Base-by-base conservation (phyloP, 2,113 vertebrate species). In the Ceyx cyanopectus region DNA sequence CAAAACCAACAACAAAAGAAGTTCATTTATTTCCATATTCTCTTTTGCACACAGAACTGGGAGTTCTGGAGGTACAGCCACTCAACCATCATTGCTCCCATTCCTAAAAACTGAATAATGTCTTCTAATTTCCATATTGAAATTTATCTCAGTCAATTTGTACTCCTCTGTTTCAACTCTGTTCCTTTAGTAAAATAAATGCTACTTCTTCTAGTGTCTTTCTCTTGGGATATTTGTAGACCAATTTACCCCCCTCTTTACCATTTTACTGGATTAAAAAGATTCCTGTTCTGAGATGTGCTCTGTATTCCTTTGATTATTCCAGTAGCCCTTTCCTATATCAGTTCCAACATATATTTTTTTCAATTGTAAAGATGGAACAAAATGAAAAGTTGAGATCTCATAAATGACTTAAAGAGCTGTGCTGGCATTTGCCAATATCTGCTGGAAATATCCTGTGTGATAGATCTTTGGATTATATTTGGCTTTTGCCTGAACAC, bases 161-260 rank as follows among this genome's bases (percentile, higher is more conserved):
- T 43, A 12, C 46, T 85, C 51, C 46, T 37, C 17, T 70, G 4
- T 70, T 85, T 65, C 70, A 40, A 45, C 5, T 76, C 9, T 69
- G 58, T 85, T 83, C 8, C 46, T 93, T 66, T 46, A 46, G 34
- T 70, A 56, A 69, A 68, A 46, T 16, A 91, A 87, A 58, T 60
- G 2, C 14, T 45, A 13, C 32, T 81, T 51, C 7, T 74, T 54
- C 15, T 62, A 18, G 5, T 57, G 6, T 45, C 80, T 79, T 72
- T 73, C 54, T 74, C 51, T 60, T 46, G 37, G 20, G 14, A 70
- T 83, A 66, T 58, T 80, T 58, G 5, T n/a, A 63, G 32, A n/a
- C 76, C 41, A 62, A 1, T 73, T 76, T 77, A 15, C 6, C 3
- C 4, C 10, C 2, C 4, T 23, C 27, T 65, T 40, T 68, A 23